These are phyloP conservation scores for Morpho helenor DNA, from an alignment of 2,888 invertebrate genomes.

Conservation along the genomic window DNA sequence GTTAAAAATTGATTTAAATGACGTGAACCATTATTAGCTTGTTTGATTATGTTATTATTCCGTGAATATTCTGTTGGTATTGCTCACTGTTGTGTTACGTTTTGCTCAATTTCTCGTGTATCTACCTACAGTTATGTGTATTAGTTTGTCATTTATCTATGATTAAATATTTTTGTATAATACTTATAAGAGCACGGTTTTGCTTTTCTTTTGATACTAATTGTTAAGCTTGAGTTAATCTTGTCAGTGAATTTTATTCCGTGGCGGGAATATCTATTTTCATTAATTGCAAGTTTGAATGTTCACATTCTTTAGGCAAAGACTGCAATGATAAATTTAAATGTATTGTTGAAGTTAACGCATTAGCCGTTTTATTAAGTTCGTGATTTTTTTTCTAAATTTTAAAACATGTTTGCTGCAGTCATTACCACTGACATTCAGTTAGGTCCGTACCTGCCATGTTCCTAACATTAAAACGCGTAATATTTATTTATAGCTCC, in stretches of 20 bases:
- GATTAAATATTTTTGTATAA: slow-evolving; percentile 58
- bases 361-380: slow-evolving; percentile 45
- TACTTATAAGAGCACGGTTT: slow-evolving; percentile 73
- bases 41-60: slow-evolving; percentile 5
- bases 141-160: slow-evolving; percentile 51
- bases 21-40: background rate
- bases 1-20: too few species aligned
- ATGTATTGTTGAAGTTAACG: slow-evolving; percentile 32
- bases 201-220: slow-evolving; percentile 70
- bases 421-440: slow-evolving; percentile 33
- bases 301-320: background rate
- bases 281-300: too few species aligned
- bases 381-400: slow-evolving; percentile 15
- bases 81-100: slow-evolving; percentile 76
- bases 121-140: slow-evolving; percentile 56
- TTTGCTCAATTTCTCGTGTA: slow-evolving; percentile 73
- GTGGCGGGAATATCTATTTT: slow-evolving; percentile 19
- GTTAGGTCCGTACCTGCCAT: slow-evolving; percentile 39
- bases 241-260: slow-evolving; percentile 36
- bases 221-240: slow-evolving; percentile 51
- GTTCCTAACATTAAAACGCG: slow-evolving; percentile 55
- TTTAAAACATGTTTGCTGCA: slow-evolving; percentile 20
- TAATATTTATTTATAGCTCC: slow-evolving; percentile 50
- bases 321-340: slow-evolving; percentile 22
- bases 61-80: slow-evolving; percentile 42